phyloP scores from a whole-genome alignment of 2,113 vertebrate genomes.

The Globicephala melas region DNA sequence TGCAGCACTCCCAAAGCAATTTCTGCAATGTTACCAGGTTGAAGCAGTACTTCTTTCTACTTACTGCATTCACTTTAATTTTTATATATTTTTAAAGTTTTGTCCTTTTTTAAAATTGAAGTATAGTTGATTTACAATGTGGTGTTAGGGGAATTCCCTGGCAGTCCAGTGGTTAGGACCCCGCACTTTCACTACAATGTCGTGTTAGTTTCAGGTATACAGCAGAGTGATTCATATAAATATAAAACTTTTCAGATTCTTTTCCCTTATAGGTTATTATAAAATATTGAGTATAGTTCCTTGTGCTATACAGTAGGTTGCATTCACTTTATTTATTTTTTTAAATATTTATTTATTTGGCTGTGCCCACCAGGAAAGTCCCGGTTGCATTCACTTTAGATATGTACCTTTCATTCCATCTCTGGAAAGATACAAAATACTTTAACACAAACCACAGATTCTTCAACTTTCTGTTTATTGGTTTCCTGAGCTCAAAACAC shows the following conservation, averaged over 20 bases:
- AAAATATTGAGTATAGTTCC: neutral
- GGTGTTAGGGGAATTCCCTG: neutral
- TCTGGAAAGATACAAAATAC: neutral
- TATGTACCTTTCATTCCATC: neutral
- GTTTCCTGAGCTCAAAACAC: neutral
- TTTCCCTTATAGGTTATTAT: neutral
- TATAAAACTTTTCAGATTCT: neutral
- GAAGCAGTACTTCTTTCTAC: neutral
- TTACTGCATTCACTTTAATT: neutral
- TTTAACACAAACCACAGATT: neutral
- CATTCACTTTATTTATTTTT: neutral
- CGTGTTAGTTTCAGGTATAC: neutral
- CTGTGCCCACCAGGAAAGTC: too few relatives aligned
- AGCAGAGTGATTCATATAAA: neutral
- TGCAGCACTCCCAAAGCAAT: neutral
- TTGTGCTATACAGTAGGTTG: neutral
- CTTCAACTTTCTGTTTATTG: neutral
- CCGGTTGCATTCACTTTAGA: neutral
- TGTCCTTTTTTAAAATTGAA: neutral
- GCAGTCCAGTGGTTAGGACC: neutral
- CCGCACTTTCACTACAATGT: too few relatives aligned
- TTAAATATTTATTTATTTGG: too few relatives aligned
- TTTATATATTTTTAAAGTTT: neutral
- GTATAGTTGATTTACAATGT: neutral
- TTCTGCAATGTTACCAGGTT: neutral